Evolutionary conservation across 2,888 invertebrate genomes (phyloP).

Genomic region (Ethmia dodecea): DNA sequence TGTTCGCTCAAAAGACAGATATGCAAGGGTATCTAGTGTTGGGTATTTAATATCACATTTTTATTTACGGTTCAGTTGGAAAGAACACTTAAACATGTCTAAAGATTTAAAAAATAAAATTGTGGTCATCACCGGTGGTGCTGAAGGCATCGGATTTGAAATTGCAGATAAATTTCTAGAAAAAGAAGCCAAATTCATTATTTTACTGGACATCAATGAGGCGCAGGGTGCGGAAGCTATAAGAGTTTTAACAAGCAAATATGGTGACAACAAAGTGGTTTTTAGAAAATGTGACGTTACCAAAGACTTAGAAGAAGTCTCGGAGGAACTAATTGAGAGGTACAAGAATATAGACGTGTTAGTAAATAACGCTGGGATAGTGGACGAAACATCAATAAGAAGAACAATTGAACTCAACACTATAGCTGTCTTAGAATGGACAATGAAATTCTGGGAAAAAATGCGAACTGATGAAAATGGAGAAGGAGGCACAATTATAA

Average conservation of each 20-base stretch:
- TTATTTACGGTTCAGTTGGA: no score
- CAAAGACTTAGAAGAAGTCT: conserved; percentile 46
- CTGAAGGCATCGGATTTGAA: conserved; percentile 66
- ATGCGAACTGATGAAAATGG: conserved; percentile 69
- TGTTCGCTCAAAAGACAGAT: no score
- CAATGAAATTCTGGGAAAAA: conserved; percentile 62
- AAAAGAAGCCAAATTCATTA: conserved; percentile 36
- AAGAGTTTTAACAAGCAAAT: conserved; percentile 45
- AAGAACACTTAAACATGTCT: no score
- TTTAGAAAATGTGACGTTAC: conserved; percentile 67
- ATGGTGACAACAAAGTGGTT: conserved; percentile 52
- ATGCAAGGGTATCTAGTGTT: no score
- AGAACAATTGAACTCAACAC: conserved; percentile 32
- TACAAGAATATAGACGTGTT: conserved; percentile 45
- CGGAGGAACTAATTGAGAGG: conserved; percentile 25
- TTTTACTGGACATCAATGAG: conserved; percentile 31
- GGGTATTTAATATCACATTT: no score
- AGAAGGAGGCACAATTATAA: conserved; percentile 77
- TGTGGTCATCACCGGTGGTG: conserved; percentile 66
- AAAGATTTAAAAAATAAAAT: conserved; percentile 25
- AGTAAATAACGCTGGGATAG: conserved; percentile 45
- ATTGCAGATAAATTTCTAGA: conserved; percentile 56
- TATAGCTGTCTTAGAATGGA: conserved; percentile 32
- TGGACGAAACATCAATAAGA: conserved; percentile 14
- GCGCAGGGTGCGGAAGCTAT: conserved; percentile 37